A percentile compares a stretch with the other conserved stretches of the same genome.
phyloP scores from a whole-genome alignment of 2,113 vertebrate genomes.

The Microcebus lehilahytsara region DNA sequence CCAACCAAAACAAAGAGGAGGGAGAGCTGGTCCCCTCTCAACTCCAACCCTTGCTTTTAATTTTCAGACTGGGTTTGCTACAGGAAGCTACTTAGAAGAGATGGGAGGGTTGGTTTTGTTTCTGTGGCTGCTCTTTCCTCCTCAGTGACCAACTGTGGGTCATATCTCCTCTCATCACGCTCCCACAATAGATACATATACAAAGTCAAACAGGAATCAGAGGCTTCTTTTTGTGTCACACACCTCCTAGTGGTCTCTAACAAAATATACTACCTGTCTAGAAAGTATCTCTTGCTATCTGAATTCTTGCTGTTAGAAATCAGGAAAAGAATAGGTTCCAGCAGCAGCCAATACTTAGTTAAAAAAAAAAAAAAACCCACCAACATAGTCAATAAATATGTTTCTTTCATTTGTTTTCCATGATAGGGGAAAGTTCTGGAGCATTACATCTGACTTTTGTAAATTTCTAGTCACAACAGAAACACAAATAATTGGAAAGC shows the following conservation, averaged over 20 bases:
- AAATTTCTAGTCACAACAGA: constrained; percentile 37
- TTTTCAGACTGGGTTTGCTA: neutral
- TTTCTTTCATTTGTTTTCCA: constrained; percentile 13
- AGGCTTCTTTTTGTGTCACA: neutral
- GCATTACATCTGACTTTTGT: neutral
- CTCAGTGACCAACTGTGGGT: neutral
- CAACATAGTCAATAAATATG: neutral
- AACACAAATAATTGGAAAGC: neutral
- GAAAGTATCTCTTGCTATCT: neutral
- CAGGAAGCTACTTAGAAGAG: neutral
- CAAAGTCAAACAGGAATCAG: neutral
- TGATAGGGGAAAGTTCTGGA: neutral
- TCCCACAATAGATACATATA: neutral
- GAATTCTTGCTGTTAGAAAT: neutral
- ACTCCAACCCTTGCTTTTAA: neutral
- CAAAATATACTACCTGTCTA: neutral
- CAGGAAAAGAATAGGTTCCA: neutral
- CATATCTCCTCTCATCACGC: neutral
- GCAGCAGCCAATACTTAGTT: neutral
- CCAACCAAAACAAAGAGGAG: neutral
- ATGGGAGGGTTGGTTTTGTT: neutral
- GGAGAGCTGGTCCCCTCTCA: neutral
- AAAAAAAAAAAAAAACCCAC: neutral
- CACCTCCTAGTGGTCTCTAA: constrained; percentile 42
- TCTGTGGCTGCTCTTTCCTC: neutral